Conservation (phyloP, 2,888 invertebrate genomes). For the Aspidiotus destructor region DNA sequence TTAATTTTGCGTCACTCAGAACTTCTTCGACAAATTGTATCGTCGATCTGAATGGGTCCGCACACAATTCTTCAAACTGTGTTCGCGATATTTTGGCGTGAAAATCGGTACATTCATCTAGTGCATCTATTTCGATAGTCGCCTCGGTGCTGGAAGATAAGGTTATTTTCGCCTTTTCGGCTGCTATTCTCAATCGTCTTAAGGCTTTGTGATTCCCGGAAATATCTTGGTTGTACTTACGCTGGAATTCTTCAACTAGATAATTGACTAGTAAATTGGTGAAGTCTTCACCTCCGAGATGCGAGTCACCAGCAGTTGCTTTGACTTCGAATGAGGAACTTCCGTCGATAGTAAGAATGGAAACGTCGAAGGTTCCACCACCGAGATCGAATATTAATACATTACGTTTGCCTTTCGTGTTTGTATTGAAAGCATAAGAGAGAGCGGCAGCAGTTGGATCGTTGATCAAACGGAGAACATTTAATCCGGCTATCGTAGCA, state of each 20-base stretch:
- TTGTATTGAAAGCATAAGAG: no score
- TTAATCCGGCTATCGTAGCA: no score
- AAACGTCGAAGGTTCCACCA: no score
- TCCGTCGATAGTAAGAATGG: conserved; percentile 54
- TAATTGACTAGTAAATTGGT: conserved; percentile 69
- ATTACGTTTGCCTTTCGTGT: no score
- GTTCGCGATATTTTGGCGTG: conserved; percentile 74
- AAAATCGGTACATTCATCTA: conserved; percentile 82
- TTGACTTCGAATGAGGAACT: conserved; percentile 74
- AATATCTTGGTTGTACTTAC: conserved; percentile 62
- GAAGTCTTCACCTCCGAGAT: conserved; percentile 68
- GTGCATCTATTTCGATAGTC: conserved; percentile 76
- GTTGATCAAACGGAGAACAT: no score
- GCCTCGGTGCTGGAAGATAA: conserved; percentile 67
- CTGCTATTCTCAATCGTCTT: conserved; percentile 72
- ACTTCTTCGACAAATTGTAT: conserved; percentile 47
- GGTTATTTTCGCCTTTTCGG: conserved; percentile 68
- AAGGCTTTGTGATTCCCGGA: conserved; percentile 59
- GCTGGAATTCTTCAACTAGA: conserved; percentile 67
- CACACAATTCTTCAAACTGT: conserved; percentile 80
- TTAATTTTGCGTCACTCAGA: conserved; percentile 44
- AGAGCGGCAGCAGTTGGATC: no score
- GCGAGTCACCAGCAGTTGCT: conserved; percentile 72
- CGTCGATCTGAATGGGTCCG: conserved; percentile 70
- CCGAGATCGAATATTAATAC: no score